phyloP scores from a whole-genome alignment of 2,797 vertebrate species.

The Rallus crepitans region DNA sequence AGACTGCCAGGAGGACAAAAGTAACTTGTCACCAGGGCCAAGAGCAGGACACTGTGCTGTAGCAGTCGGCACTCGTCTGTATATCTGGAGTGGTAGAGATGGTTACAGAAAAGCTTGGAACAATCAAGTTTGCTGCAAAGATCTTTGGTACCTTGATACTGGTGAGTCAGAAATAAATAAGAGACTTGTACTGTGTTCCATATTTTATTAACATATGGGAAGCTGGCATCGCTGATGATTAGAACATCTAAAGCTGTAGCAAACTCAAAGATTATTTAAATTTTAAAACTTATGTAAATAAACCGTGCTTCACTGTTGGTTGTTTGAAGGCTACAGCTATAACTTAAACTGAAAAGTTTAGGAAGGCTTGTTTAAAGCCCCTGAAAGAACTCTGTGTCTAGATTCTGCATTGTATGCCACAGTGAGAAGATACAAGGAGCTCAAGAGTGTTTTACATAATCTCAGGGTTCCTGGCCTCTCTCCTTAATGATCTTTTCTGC shows the following conservation, averaged over 20 bases:
- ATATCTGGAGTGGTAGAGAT: slow-evolving; percentile 97
- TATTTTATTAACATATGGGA: neutral
- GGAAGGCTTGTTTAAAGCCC: neutral
- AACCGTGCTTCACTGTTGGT: neutral
- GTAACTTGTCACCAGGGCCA: slow-evolving; percentile 84
- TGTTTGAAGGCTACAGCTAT: neutral
- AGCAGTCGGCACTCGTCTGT: slow-evolving; percentile 89
- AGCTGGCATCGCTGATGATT: neutral
- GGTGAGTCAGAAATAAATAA: slow-evolving; percentile 82
- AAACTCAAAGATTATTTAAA: neutral
- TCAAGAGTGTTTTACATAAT: neutral
- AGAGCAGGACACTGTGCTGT: slow-evolving; percentile 93
- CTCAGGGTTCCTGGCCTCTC: neutral
- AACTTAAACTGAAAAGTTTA: neutral
- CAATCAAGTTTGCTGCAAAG: slow-evolving; percentile 98
- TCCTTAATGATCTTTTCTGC: neutral
- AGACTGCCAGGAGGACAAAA: slow-evolving; percentile 85
- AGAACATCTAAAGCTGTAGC: neutral
- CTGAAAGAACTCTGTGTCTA: neutral
- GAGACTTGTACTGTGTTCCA: neutral
- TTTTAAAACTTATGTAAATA: neutral
- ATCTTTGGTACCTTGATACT: slow-evolving; percentile 98
- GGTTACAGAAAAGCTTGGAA: slow-evolving; percentile 94
- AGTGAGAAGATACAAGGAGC: neutral
- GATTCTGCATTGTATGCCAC: neutral